A percentile compares a stretch with the other conserved stretches of the same genome.
Evolutionary conservation across 2,888 invertebrate genomes (phyloP).

Genomic region (Drosophila picticornis): DNA sequence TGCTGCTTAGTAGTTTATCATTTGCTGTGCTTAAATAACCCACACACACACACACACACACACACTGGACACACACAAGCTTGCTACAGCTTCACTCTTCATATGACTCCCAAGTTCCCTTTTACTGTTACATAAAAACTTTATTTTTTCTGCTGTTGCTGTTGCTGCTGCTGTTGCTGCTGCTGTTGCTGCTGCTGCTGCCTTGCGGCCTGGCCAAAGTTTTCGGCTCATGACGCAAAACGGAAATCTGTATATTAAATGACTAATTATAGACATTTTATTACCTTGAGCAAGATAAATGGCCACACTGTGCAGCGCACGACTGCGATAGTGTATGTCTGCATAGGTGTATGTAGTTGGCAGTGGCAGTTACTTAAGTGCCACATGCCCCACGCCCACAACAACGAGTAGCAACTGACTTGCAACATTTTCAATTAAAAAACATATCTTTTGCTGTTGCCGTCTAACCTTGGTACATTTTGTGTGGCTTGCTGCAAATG

Average conservation of each 20-base stretch:
- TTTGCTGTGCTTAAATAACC: conserved; percentile 79
- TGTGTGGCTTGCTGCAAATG: conserved; percentile 59
- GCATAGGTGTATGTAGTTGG: conserved; percentile 25
- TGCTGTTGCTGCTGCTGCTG: conserved; percentile 1
- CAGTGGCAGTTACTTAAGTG: conserved; percentile 61
- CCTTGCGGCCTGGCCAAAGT: conserved; percentile 64
- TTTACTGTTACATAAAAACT: conserved; percentile 53
- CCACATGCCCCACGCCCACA: conserved; percentile 40
- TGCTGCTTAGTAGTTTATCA: conserved; percentile 82
- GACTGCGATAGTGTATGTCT: conserved; percentile 11
- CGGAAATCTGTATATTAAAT: conserved; percentile 84
- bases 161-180: conserved; percentile 17
- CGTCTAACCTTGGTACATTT: conserved; percentile 58
- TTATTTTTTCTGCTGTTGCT: conserved; percentile 53
- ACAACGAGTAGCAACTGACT: conserved; percentile 56
- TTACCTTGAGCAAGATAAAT: conserved; percentile 82
- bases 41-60: conserved; percentile 18
- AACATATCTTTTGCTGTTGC: conserved; percentile 51
- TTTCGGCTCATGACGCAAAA: conserved; percentile 81
- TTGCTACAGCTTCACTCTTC: conserved; percentile 35
- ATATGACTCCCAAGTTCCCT: conserved; percentile 38
- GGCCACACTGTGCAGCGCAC: conserved; percentile 58
- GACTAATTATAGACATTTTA: conserved; percentile 84
- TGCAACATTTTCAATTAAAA: conserved; percentile 76
- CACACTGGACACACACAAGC: background rate